These are phyloP conservation scores for Galago senegalensis DNA, from an alignment of 2,797 vertebrate genomes.

Conservation along the genomic window DNA sequence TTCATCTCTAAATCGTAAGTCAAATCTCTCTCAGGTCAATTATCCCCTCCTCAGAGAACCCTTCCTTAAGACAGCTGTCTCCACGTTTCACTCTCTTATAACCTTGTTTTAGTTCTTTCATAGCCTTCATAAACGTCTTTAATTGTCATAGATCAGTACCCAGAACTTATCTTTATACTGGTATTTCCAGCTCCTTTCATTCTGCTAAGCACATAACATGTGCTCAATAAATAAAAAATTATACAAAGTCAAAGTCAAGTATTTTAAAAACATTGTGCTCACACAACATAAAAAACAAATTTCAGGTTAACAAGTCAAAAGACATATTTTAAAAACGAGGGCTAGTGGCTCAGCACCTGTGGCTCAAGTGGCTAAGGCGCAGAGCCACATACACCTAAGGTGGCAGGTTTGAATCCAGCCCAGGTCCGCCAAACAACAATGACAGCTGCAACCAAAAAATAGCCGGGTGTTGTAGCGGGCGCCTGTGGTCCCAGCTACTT, in stretches of 20 bases:
- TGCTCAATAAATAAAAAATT: background rate
- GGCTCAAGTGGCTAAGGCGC: too few species aligned
- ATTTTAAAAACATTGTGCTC: background rate
- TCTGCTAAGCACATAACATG: background rate
- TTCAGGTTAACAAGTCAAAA: slow-evolving; percentile 44
- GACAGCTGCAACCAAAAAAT: too few species aligned
- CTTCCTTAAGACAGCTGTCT: background rate
- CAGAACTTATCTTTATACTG: background rate
- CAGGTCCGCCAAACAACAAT: too few species aligned
- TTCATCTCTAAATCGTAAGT: slow-evolving; percentile 22
- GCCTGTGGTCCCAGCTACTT: too few species aligned
- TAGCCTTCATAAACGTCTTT: background rate
- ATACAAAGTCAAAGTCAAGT: background rate
- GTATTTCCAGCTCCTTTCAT: background rate
- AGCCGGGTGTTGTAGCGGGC: too few species aligned
- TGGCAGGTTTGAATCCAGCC: too few species aligned
- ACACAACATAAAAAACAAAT: slow-evolving; percentile 7
- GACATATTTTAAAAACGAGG: background rate
- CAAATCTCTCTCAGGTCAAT: slow-evolving; percentile 1
- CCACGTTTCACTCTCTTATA: background rate
- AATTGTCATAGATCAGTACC: background rate
- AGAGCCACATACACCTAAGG: too few species aligned
- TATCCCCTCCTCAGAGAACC: background rate
- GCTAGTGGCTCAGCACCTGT: background rate
- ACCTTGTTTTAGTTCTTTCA: background rate